These are phyloP conservation scores for Engystomops pustulosus DNA, from an alignment of 2,113 vertebrate genomes.

Conservation along the genomic window DNA sequence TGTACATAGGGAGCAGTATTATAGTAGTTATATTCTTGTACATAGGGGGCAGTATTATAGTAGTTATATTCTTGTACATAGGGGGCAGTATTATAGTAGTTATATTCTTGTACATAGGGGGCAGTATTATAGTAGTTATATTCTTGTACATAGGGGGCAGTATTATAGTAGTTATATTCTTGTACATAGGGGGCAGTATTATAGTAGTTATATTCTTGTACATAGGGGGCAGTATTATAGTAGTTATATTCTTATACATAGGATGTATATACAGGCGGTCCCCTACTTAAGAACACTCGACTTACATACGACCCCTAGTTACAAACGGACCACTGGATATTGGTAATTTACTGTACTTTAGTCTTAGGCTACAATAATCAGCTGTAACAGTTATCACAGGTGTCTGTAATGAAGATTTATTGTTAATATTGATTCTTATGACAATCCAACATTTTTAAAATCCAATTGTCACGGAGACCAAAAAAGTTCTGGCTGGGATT, in stretches of 20 bases:
- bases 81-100: constrained; percentile 13
- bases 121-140: constrained; percentile 11
- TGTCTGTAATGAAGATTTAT: no score
- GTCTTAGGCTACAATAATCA: no score
- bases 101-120: constrained; percentile 10
- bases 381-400: no score
- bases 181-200: background rate
- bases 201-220: constrained; percentile 21
- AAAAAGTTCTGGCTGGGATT: no score
- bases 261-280: no score
- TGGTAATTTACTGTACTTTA: no score
- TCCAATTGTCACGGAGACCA: no score
- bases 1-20: background rate
- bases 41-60: constrained; percentile 9
- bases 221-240: background rate
- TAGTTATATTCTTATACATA: constrained; percentile 5
- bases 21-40: constrained; percentile 12
- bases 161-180: constrained; percentile 20
- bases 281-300: no score
- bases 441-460: no score
- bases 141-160: constrained; percentile 4
- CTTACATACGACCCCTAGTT: no score
- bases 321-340: no score
- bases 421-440: no score
- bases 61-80: constrained; percentile 6